Percentiles rank a stretch among this genome's conserved stretches.
Conservation (phyloP, 2,888 invertebrate genomes). For the Drosophila paracracens region DNA sequence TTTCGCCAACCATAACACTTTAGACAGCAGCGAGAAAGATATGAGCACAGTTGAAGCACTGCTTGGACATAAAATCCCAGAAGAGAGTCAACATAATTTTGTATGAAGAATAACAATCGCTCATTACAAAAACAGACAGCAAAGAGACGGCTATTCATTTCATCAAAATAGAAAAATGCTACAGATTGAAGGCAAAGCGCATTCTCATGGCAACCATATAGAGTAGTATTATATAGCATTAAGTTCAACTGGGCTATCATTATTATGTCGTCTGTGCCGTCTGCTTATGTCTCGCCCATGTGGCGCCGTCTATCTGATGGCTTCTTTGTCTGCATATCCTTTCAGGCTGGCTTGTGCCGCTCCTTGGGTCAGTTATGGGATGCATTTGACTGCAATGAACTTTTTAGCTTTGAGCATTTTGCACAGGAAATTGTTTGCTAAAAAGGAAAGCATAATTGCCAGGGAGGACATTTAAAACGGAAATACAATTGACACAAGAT, state of each 20-base stretch:
- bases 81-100: not conserved
- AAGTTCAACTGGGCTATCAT: conserved; percentile 50
- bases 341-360: conserved; percentile 5
- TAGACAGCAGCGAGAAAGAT: not conserved
- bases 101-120: conserved; percentile 19
- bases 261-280: conserved; percentile 26
- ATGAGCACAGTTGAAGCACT: no score
- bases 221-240: not conserved
- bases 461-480: conserved; percentile 58
- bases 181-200: conserved; percentile 7
- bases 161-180: not conserved
- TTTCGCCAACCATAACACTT: not conserved
- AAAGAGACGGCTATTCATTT: not conserved
- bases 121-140: conserved; percentile 11
- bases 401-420: conserved; percentile 38
- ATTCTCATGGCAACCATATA: conserved; percentile 27
- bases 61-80: not conserved
- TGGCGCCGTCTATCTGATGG: conserved; percentile 68
- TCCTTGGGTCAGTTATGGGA: conserved; percentile 32
- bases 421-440: conserved; percentile 55
- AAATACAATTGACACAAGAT: conserved; percentile 66
- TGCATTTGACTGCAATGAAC: conserved; percentile 68
- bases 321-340: conserved; percentile 47
- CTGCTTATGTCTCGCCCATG: conserved; percentile 68
- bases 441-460: conserved; percentile 68